phyloP scores from a whole-genome alignment of 2,888 invertebrate genomes.

The Anticlea derivata region DNA sequence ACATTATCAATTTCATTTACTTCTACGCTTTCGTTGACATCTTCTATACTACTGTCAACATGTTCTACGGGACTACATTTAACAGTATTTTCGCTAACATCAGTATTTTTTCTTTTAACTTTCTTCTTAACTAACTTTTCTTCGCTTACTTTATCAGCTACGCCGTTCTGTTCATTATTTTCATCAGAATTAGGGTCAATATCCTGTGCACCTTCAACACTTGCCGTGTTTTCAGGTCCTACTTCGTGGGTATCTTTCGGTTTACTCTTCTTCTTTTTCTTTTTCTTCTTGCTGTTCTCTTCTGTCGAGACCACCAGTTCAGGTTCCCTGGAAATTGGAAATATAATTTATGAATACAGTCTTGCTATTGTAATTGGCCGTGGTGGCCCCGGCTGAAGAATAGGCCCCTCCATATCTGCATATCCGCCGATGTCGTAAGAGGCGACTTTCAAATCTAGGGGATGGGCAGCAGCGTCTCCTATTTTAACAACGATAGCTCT shows the following conservation, averaged over 20 bases:
- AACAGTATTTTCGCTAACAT: conserved; percentile 9
- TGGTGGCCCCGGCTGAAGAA: too few species aligned
- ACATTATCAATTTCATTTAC: conserved; percentile 6
- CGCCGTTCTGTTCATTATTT: conserved; percentile 10
- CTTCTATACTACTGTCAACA: conserved; percentile 9
- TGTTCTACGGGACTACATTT: conserved; percentile 1
- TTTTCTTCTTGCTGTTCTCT: conserved; percentile 66
- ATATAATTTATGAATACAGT: too few species aligned
- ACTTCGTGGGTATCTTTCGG: conserved; percentile 14
- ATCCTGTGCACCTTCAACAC: conserved; percentile 28
- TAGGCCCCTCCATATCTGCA: too few species aligned
- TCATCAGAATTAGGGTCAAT: conserved; percentile 23
- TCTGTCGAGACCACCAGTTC: conserved; percentile 61
- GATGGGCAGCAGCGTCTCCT: too few species aligned
- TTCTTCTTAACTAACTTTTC: conserved; percentile 35
- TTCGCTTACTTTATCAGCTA: conserved; percentile 1
- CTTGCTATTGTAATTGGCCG: too few species aligned
- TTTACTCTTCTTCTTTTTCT: conserved; percentile 37
- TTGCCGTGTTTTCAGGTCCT: background rate
- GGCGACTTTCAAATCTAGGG: too few species aligned
- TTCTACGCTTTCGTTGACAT: conserved; percentile 5
- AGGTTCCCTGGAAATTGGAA: conserved; percentile 55
- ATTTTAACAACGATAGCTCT: too few species aligned
- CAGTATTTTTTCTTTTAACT: conserved; percentile 21
- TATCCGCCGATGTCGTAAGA: too few species aligned